Base-by-base conservation (phyloP, 2,113 vertebrate genomes). In the Dipodomys spectabilis region DNA sequence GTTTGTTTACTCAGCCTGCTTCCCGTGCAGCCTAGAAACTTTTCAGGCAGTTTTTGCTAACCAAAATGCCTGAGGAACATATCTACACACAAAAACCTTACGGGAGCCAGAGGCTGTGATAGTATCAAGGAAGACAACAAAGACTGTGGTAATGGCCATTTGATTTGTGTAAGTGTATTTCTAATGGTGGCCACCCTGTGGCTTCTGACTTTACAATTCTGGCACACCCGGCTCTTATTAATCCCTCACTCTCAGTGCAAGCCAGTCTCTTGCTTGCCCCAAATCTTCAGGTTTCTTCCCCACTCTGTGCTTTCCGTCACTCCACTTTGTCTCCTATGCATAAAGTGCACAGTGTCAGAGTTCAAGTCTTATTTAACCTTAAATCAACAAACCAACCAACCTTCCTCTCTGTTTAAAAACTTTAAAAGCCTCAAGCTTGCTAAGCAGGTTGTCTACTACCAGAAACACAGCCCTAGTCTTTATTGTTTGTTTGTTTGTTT, bases 51-150 rank as follows among this genome's bases (percentile, higher is more conserved):
- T 44, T 1, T 91, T 83, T 91, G 44, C 78, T 94, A 28, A 86
- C 30, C 67, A 78, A 92, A 96, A 91, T 83, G 86, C 25, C 77
- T 81, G 44, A 94, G 73, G 93, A 95, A 68, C 57, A 65, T 67
- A 49, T 72, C 90, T 62, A 57, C 82, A 80, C 49, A 57, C 39
- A 88, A 90, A 96, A 74, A n/a, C 19, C 35, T 44, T 60, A 62
- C 0, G 67, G 57, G 35, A 87, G 87, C 39, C 44, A 83, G 68
- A 81, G 86, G 25, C 69, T 44, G 5, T 60, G 64, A 89, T 80
- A 45, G 69, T 18, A 15, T 10, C 71, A 92, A 68, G 86, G 68
- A 32, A 89, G 16, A 85, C 18, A 64, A 84, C 73, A n/a, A 19
- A n/a, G n/a, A n/a, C n/a, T n/a, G n/a, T n/a, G n/a, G n/a, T n/a